Base-by-base conservation (phyloP, 2,113 vertebrate species). In the Python bivittatus region DNA sequence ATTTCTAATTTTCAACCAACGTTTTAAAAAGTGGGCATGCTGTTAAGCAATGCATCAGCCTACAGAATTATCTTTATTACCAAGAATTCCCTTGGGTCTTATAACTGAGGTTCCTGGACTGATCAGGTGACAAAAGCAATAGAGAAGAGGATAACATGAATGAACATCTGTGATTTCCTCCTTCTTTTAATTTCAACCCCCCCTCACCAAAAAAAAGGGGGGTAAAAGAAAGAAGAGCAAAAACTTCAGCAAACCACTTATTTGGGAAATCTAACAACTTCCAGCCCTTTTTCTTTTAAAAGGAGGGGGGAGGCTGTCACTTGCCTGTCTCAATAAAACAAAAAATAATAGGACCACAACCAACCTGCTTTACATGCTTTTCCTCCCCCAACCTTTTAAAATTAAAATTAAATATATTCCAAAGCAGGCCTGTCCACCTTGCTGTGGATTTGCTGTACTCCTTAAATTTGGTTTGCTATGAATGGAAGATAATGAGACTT, bases 221-320 rank as follows among this genome's bases (percentile, higher is more conserved):
- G n/a, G n/a, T 60, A 60, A 60, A 60, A 60, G 58, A 61, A 27
- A 64, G 61, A 64, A 64, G 27, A 64, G 27, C 61, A 64, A 64
- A 64, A 64, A n/a, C 27, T 64, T 64, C 27, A 29, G 61, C 61
- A 64, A 64, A 29, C 27, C 61, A 29, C 61, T 13, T 13, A n/a
- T 13, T n/a, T 10, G 11, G 61, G 5, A 64, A 64, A 64, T 64
- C 11, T 64, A 64, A 64, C 61, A 13, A n/a, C 29, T 64, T n/a
- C 61, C 61, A 64, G 13, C n/a, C 29, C 11, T 64, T n/a, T 29
- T 33, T 72, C n/a, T 72, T 33, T 72, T 17, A 72, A 72, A 72
- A 17, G 5, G 29, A n/a, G 64, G 13, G 0, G 2, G 1, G n/a
- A 0, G 2, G 5, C 5, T 72, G 64, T 33, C n/a, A 17, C 44